Evolutionary conservation across 1,140 invertebrate species (phyloP).

Genomic region (Idris sp.): DNA sequence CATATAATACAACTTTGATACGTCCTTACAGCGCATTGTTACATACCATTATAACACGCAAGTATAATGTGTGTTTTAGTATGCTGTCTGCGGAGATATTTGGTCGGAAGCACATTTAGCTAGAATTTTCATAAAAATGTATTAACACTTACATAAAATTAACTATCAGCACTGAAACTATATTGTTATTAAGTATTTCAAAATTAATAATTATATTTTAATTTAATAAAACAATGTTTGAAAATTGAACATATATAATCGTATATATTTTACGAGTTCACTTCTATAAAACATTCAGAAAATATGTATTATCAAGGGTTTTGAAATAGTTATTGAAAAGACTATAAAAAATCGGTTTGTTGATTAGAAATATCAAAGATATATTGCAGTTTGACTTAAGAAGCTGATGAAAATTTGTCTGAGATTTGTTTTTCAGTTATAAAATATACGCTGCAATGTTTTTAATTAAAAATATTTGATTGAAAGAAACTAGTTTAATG

Average conservation of each 20-base stretch:
- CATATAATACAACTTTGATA: conserved; percentile 2
- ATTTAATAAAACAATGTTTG: too few relatives aligned
- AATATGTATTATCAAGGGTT: conserved; percentile 1
- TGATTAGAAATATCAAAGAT: conserved; percentile 40
- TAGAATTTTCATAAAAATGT: conserved; percentile 29
- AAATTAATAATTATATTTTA: too few relatives aligned
- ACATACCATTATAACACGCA: conserved; percentile 15
- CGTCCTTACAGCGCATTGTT: conserved; percentile 2
- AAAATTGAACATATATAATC: too few relatives aligned
- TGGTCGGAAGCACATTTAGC: conserved; percentile 11
- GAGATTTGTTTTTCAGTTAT: conserved; percentile 13
- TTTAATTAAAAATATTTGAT: too few relatives aligned
- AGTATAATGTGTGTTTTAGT: conserved; percentile 33
- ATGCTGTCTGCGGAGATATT: conserved; percentile 35
- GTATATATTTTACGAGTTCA: too few relatives aligned
- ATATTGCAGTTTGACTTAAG: conserved; percentile 4
- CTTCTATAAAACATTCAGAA: neutral
- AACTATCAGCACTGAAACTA: too few relatives aligned
- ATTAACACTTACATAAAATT: too few relatives aligned
- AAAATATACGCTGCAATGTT: too few relatives aligned
- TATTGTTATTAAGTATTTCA: too few relatives aligned
- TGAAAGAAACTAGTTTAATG: too few relatives aligned
- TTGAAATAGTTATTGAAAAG: conserved; percentile 44
- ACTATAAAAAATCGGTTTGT: conserved; percentile 46
- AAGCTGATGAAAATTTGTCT: conserved; percentile 11